These are phyloP conservation scores for Odontesthes bonariensis DNA, from an alignment of 2,113 vertebrate genomes.

Conservation along the genomic window DNA sequence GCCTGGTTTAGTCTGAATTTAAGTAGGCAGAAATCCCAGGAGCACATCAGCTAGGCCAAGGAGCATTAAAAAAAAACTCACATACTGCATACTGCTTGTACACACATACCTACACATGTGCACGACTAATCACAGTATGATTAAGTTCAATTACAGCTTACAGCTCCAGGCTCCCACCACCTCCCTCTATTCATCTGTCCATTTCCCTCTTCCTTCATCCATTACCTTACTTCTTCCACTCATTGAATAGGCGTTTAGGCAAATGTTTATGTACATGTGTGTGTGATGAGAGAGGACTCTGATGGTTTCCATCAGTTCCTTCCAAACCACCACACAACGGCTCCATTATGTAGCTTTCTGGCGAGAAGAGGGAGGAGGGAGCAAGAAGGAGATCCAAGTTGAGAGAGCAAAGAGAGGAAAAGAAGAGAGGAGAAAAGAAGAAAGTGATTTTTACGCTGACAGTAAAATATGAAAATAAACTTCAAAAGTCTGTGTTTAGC, in stretches of 20 bases:
- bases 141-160: constrained; percentile 78
- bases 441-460: background rate
- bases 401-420: constrained; percentile 19
- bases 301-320: constrained; percentile 79
- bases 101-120: constrained; percentile 13
- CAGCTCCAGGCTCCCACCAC: constrained; percentile 66
- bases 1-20: constrained; percentile 66
- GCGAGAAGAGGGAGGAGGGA: constrained; percentile 45
- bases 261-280: constrained; percentile 48
- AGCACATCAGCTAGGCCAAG: constrained; percentile 29
- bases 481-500: constrained; percentile 9
- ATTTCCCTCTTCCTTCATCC: constrained; percentile 58
- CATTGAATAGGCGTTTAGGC: constrained; percentile 53
- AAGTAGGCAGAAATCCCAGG: constrained; percentile 65
- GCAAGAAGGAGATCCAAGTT: constrained; percentile 19
- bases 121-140: constrained; percentile 65
- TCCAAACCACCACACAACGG: constrained; percentile 82
- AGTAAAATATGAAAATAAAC: background rate
- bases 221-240: constrained; percentile 76
- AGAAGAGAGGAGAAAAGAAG: constrained; percentile 1
- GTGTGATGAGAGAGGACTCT: constrained; percentile 57
- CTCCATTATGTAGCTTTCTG: constrained; percentile 76
- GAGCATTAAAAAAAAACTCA: constrained; percentile 28
- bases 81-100: background rate
- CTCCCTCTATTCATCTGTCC: constrained; percentile 55